phyloP scores from a whole-genome alignment of 2,797 vertebrate genomes.

The Pelochelys cantorii region DNA sequence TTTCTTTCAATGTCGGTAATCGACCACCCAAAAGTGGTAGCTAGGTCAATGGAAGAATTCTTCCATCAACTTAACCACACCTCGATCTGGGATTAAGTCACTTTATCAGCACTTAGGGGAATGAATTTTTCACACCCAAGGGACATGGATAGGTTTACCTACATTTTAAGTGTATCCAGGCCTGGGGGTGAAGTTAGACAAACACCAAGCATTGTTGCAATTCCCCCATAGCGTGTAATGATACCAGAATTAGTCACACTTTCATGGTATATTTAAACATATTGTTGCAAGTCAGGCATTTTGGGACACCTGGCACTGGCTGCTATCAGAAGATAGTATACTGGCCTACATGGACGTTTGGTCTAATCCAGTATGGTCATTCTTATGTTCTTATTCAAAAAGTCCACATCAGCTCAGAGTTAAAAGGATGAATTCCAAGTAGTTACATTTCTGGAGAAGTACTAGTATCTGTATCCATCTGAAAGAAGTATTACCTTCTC shows the following conservation, averaged over 20 bases:
- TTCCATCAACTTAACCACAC: neutral
- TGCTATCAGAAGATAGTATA: too few relatives aligned
- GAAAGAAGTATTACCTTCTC: conserved; percentile 87
- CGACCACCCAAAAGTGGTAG: neutral
- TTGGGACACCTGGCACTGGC: too few relatives aligned
- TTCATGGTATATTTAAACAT: neutral
- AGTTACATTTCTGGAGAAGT: rapidly evolving
- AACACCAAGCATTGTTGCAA: neutral
- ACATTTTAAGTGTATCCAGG: neutral
- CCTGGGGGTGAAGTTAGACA: neutral
- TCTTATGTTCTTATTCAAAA: neutral
- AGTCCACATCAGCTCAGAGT: neutral
- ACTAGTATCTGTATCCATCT: neutral
- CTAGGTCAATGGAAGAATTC: neutral
- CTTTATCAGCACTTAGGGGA: neutral
- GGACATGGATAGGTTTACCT: neutral
- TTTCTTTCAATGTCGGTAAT: neutral
- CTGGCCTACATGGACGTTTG: too few relatives aligned
- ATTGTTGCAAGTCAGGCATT: neutral
- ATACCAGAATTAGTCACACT: neutral
- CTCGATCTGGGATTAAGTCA: neutral
- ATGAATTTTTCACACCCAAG: neutral
- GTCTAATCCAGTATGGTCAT: too few relatives aligned
- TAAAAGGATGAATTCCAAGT: neutral
- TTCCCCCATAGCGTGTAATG: neutral